A percentile compares a stretch with the other conserved stretches of the same genome.
Conservation (phyloP, 2,888 invertebrate species). For the Atherix ibis region DNA sequence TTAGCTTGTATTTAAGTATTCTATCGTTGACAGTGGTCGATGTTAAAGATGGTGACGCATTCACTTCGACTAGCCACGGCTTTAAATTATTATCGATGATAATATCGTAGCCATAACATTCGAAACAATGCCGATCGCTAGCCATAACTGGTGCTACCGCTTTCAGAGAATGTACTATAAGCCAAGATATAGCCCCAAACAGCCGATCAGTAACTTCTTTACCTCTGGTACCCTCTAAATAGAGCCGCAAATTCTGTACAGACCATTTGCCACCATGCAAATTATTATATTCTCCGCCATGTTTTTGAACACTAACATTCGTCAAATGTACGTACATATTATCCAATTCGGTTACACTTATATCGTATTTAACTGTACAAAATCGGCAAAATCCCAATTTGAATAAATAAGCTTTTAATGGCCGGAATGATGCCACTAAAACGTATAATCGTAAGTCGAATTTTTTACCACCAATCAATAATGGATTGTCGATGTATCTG, state of each 20-base stretch:
- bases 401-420: slow-evolving; percentile 83
- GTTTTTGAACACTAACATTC: slow-evolving; percentile 96
- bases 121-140: slow-evolving; percentile 62
- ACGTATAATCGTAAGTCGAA: slow-evolving; percentile 88
- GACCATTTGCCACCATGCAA: slow-evolving; percentile 92
- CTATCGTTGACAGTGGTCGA: slow-evolving; percentile 90
- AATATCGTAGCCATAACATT: slow-evolving; percentile 89
- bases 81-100: slow-evolving; percentile 89
- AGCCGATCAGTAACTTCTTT: slow-evolving; percentile 75
- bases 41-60: slow-evolving; percentile 86
- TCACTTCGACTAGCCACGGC: slow-evolving; percentile 88
- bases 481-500: slow-evolving; percentile 82
- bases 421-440: slow-evolving; percentile 82
- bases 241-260: slow-evolving; percentile 75
- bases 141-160: slow-evolving; percentile 87
- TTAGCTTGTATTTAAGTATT: slow-evolving; percentile 82
- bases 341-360: slow-evolving; percentile 70
- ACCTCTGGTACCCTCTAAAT: slow-evolving; percentile 80
- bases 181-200: slow-evolving; percentile 76
- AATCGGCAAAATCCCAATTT: slow-evolving; percentile 89
- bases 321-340: slow-evolving; percentile 92
- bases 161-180: slow-evolving; percentile 83
- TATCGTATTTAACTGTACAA: slow-evolving; percentile 90
- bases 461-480: slow-evolving; percentile 90
- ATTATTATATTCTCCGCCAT: slow-evolving; percentile 87